Base-by-base conservation (phyloP, 1,140 invertebrate genomes). In the Drosophila fuyamai region DNA sequence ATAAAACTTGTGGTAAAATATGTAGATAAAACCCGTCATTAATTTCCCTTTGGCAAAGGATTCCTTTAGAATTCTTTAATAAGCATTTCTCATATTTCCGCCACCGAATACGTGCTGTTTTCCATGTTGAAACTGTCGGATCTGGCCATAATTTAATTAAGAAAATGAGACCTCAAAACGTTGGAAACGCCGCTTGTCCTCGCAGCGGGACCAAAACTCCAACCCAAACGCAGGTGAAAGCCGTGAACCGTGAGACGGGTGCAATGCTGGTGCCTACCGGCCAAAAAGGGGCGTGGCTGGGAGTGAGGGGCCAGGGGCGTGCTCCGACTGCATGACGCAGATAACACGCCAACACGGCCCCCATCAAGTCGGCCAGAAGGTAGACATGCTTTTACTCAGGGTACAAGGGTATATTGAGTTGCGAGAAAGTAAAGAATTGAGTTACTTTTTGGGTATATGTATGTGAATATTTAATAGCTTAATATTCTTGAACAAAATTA, bases 141-240 rank as follows among this genome's bases (percentile, higher is more conserved):
- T 72, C 82, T 76, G 70, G 76, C 74, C 80, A 89, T 89, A 89
- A 89, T 89, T 89, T 89, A 89, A 89, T 89, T 89, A 89, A 76
- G 81, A 89, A 89, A 89, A 89, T 89, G 84, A 89, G 84, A 83
- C 84, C 84, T 89, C 84, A 89, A 89, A 89, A 78, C 63, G 54
- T 32, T 53, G 76, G 66, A 72, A 75, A 63, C 65, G 70, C 78
- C 46, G 68, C 48, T 50, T 55, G 67, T 72, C 57, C 67, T 62
- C 43, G 38, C 48, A 29, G 29, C n/a, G 32, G 35, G 32, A 40
- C 47, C 67, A 36, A 54, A 46, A 59, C 46, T 54, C 38, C 50
- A 41, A 23, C 65, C 43, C 57, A 57, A 48, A 27, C 62, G 35
- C 53, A 56, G 43, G 74, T 14, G 41, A 46, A 66, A 48, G 51